A percentile compares a stretch with the other conserved stretches of the same genome.
phyloP scores from a whole-genome alignment of 2,797 vertebrate species.

The Threskiornis aethiopicus region DNA sequence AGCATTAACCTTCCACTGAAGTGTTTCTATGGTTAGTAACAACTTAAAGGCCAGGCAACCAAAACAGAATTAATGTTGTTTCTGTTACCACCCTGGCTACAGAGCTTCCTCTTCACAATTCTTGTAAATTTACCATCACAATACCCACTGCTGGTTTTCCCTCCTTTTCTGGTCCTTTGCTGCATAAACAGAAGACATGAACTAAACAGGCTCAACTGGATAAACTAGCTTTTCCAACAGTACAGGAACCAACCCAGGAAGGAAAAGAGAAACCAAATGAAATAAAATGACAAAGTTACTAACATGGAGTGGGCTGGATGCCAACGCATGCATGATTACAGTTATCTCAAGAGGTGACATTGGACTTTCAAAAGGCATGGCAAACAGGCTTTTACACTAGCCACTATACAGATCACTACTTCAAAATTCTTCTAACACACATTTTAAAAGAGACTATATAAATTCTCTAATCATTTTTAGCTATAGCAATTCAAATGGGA shows the following conservation, averaged over 20 bases:
- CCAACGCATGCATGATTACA: fast-evolving
- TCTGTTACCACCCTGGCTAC: background rate
- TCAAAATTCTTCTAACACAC: background rate
- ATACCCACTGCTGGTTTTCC: background rate
- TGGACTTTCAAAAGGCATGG: background rate
- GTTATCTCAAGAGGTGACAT: background rate
- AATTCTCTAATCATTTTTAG: background rate
- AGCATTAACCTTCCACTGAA: background rate
- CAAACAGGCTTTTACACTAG: background rate
- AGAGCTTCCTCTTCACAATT: background rate
- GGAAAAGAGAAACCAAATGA: background rate
- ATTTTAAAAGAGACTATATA: background rate
- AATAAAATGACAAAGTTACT: background rate
- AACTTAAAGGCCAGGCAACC: background rate
- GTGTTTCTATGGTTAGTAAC: background rate
- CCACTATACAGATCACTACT: background rate
- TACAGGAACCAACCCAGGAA: background rate
- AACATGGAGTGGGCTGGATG: background rate
- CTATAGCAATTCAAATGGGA: background rate
- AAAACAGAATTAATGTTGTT: background rate
- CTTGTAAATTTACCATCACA: background rate
- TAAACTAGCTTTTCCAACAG: background rate
- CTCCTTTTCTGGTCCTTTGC: background rate
- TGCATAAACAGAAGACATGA: background rate
- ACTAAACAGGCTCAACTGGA: background rate